Base-by-base conservation (phyloP, 2,888 invertebrate species). In the Eupithecia centaureata region DNA sequence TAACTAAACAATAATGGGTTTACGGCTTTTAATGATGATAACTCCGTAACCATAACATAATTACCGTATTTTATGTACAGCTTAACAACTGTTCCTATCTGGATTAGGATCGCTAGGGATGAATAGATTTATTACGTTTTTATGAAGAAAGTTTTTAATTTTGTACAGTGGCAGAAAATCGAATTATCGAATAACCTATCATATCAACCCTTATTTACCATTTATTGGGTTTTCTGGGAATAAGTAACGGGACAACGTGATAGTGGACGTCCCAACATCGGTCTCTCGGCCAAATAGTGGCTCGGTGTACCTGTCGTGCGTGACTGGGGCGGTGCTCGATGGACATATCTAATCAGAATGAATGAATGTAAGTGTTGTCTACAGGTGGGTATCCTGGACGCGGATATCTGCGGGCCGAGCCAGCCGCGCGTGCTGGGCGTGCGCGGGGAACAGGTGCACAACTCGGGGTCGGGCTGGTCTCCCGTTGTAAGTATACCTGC, bases 391-490 rank as follows among this genome's bases (percentile, higher is more conserved):
- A 95, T 99, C 8, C 91, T 99, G 77, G 99, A 99, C 91, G 96
- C 99, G 65, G 99, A 99, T 86, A 98, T 99, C 77, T 99, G 99
- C 93, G 99, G 99, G 0, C 99, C 99, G 56, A 99, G 99, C 28
- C 97, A 98, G 84, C 99, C 99, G 13, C 95, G 98, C 73, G 96
- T 99, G 77, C 94, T 99, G 80, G 99, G 99, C 42, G 97, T 97
- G 52, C 94, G 97, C 77, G 97, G 97, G 38, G 99, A 99, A 88
- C 97, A 97, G 88, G 98, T 99, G 2, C 99, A 99, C 94, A 96
- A 97, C 84, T 99, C 98, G 70, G 98, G 98, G 25, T 98, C 98
- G 1, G 99, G 99, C 61, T 99, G 98, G 99, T 98, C 98, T 13
- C 99, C 99, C 35, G 97, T 99, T 76, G 97, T 97, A 93, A 94